Evolutionary conservation across 2,797 vertebrate species (phyloP), one percentile per base, ranked within the genome.

Genomic region (Esox lucius): DNA sequence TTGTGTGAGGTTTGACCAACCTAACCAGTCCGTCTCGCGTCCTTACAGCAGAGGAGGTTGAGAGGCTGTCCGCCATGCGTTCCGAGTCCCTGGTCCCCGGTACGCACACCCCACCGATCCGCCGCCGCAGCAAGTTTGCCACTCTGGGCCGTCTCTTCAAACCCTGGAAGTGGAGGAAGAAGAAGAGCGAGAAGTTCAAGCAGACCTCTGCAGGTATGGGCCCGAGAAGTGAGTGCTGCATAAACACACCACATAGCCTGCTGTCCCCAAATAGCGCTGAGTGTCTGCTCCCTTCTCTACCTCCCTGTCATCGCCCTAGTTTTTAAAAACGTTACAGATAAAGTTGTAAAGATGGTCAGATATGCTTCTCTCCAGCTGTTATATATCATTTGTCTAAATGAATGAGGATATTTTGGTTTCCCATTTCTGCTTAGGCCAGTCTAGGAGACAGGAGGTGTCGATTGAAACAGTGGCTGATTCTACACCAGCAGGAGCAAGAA

Each of bases 121-220:
- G 96, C 61, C 94, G 94, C 78, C 94, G 96, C 85, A 98, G 97
- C 93, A 98, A 97, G 85, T 96, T 99, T 72, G 96, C 97, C 80
- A 96, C 96, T 72, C 93, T 99, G 2, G 97, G 97, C 62, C 96
- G 97, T 80, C 92, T 99, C 85, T 98, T 99, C 90, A 99, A 99
- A 85, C 98, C 98, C 46, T 99, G 98, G 98, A 99, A 99, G 81
- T 99, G 98, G 98, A 96, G 97, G 90, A 99, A 99, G 96, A 99
- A 97, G 95, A 99, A 98, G 94, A 99, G 97, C 0, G 97, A 99
- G 83, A 98, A 97, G 90, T 98, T 99, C 87, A 99, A 98, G 85
- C 98, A 99, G 88, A 98, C 97, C 2, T 98, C 97, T 51, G 96
- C 97, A 89, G 97, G 98, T 99, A 95, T 70, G 31, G 59, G 3